Percentiles rank a stretch among this genome's conserved stretches.
Evolutionary conservation across 2,113 vertebrate genomes (phyloP).

Genomic region (Pristiophorus japonicus): DNA sequence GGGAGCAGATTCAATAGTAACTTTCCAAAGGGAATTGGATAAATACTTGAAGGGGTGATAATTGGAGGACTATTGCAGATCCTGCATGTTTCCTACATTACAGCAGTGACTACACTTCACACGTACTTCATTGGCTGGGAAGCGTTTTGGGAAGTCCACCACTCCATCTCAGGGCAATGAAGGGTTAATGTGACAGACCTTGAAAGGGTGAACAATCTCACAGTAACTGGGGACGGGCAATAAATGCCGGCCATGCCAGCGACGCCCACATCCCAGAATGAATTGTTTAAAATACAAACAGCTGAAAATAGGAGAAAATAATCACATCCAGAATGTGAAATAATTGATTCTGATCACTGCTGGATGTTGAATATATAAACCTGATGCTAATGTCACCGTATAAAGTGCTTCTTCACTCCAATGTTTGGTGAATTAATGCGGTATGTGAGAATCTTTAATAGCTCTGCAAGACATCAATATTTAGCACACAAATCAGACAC

Average conservation of each 20-base stretch:
- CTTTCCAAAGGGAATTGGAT: too few species aligned
- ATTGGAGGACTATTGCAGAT: neutral
- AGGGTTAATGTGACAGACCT: neutral
- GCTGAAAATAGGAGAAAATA: neutral
- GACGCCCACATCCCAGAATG: neutral
- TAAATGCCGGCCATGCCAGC: neutral
- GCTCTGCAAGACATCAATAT: constrained; percentile 15
- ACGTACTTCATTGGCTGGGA: neutral
- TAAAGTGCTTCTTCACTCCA: constrained; percentile 18
- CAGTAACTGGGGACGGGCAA: neutral
- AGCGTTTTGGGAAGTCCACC: neutral
- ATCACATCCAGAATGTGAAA: neutral
- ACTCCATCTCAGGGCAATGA: neutral
- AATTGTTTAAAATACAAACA: neutral
- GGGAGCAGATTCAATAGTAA: too few species aligned
- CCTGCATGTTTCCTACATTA: neutral
- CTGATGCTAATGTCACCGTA: neutral
- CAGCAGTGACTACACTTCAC: too few species aligned
- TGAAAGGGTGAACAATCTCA: neutral
- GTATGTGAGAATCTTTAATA: constrained; percentile 29
- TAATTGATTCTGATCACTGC: constrained; percentile 16
- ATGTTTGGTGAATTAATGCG: constrained; percentile 26
- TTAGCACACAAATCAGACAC: neutral
- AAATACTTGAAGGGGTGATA: too few species aligned
- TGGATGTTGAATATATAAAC: constrained; percentile 29